Conservation (phyloP, 2,888 invertebrate species). For the Iphiclides podalirius region DNA sequence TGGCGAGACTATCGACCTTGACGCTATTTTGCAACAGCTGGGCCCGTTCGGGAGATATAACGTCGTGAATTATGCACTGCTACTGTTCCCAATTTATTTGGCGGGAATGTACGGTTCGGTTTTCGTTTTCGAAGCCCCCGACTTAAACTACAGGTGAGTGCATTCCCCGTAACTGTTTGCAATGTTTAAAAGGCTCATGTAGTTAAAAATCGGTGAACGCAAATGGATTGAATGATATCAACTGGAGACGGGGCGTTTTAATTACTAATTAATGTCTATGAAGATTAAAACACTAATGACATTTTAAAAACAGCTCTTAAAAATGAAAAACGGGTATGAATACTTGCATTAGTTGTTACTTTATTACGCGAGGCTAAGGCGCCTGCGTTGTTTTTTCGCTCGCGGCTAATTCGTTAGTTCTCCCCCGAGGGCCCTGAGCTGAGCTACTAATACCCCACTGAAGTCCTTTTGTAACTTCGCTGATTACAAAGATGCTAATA, state of each 20-base stretch:
- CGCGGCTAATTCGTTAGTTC: conserved; percentile 27
- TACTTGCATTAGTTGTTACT: too few species aligned
- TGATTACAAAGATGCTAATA: conserved; percentile 7
- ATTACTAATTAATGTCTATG: neutral
- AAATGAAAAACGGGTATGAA: neutral
- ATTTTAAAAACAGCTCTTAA: neutral
- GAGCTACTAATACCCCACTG: conserved; percentile 2
- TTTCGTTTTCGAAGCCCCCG: conserved; percentile 67
- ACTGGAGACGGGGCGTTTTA: neutral
- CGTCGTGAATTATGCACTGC: conserved; percentile 61
- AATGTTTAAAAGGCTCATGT: too few species aligned
- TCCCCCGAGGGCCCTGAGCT: conserved; percentile 16
- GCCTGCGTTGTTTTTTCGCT: conserved; percentile 36
- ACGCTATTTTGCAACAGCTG: conserved; percentile 55
- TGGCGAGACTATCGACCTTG: conserved; percentile 45
- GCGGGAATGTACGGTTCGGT: conserved; percentile 69
- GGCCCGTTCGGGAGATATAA: conserved; percentile 68
- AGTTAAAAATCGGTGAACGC: too few species aligned
- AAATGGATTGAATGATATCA: too few species aligned
- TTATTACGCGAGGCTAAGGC: too few species aligned
- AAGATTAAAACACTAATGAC: neutral
- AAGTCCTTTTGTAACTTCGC: conserved; percentile 10
- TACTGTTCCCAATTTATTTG: conserved; percentile 64
- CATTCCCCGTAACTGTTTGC: neutral
- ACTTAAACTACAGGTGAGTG: conserved; percentile 61